Conservation (phyloP, 2,797 vertebrate species). For the Megaceryle alcyon region DNA sequence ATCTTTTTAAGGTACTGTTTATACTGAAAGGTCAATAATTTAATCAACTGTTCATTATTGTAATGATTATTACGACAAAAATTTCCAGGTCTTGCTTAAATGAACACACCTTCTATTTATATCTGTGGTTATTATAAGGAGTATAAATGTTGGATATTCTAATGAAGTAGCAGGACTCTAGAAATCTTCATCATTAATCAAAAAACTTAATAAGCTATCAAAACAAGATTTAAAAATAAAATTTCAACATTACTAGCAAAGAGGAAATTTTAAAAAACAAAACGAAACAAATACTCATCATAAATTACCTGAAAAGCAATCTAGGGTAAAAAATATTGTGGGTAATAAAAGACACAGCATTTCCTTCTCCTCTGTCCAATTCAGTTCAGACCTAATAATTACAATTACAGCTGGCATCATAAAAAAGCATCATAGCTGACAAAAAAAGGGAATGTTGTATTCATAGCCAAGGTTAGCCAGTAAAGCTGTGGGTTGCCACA, state of each 20-base stretch:
- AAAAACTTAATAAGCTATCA: neutral
- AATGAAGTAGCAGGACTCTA: neutral
- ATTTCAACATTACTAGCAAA: neutral
- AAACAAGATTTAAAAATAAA: neutral
- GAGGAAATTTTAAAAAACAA: neutral
- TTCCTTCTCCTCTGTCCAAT: neutral
- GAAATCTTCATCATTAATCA: neutral
- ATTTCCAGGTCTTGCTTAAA: neutral
- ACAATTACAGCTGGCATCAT: neutral
- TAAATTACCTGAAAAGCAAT: neutral
- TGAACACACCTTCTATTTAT: neutral
- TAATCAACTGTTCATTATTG: conserved; percentile 29
- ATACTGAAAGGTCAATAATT: conserved; percentile 35
- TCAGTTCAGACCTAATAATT: neutral
- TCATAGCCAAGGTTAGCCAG: neutral
- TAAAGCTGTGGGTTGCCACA: neutral
- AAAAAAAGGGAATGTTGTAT: neutral
- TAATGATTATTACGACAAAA: conserved; percentile 4
- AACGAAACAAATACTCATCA: neutral
- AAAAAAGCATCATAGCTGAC: neutral
- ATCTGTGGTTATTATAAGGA: neutral
- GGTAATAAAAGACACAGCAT: neutral
- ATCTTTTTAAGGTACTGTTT: neutral
- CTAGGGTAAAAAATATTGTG: neutral
- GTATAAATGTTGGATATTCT: neutral